Evolutionary conservation across 2,113 vertebrate species (phyloP), one percentile per base, ranked within the genome.

Genomic region (Psittacula cyanocephala): DNA sequence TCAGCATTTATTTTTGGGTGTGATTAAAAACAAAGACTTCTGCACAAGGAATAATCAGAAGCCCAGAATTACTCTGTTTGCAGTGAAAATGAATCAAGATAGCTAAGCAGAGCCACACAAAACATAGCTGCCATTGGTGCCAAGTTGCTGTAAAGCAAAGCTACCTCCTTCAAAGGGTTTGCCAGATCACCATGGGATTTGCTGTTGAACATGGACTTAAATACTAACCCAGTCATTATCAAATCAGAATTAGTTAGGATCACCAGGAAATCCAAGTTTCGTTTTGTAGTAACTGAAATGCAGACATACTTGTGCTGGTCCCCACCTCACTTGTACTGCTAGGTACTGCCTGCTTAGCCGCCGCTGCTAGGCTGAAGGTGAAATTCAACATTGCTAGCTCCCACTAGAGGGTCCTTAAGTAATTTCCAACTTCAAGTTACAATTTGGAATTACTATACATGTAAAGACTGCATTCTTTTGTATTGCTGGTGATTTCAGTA

Each of bases 371-470:
- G 13, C 4, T 72, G 43, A 86, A 62, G 9, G 39, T 18, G 57
- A 92, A 88, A 88, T 41, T 75, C 46, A 23, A 6, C 7, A 22
- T 22, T 35, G 3, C 6, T 35, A 37, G 2, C 15, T 70, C 10
- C 4, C 4, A 3, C n/a, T 35, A 29, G 3, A 7, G 2, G 4
- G 4, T 23, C 20, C 6, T 7, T 41, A 47, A 64, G 12, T 27
- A 67, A 79, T 8, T 14, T 13, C 28, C 11, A 47, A 43, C 17
- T 69, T 74, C 25, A 53, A 69, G 15, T 18, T 76, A 29, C 7
- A 29, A 64, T 93, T 90, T 79, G 11, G 7, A 60, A 79, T 81
- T 41, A n/a, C 33, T 41, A 8, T 33, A 5, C 7, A 7, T 29
- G 4, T 12, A 72, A 79, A 89, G 11, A 69, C 13, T 43, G 1